These are phyloP conservation scores for Gymnoscopelus microlampas DNA, from an alignment of 2,797 vertebrate genomes.

Conservation along the genomic window DNA sequence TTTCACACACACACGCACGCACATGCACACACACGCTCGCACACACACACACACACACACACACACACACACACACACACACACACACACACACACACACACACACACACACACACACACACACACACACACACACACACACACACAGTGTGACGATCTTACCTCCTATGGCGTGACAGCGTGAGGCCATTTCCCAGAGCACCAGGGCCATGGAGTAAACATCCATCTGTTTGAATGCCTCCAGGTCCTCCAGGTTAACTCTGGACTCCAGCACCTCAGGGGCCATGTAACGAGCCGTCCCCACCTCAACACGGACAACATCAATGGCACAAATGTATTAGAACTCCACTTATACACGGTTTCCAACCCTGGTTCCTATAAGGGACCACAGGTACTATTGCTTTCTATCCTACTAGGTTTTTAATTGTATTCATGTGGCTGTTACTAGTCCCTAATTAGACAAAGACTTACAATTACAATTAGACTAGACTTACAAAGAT, in stretches of 20 bases:
- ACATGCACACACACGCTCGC: no score
- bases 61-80: neutral
- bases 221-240: slow-evolving; percentile 94
- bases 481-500: no score
- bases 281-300: slow-evolving; percentile 92
- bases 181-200: slow-evolving; percentile 91
- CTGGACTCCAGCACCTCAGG: slow-evolving; percentile 91
- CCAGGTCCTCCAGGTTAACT: slow-evolving; percentile 91
- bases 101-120: slow-evolving; percentile 2
- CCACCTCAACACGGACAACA: slow-evolving; percentile 77
- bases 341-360: no score
- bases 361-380: no score
- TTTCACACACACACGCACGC: no score
- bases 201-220: slow-evolving; percentile 93
- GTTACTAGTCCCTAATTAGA: no score
- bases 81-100: neutral
- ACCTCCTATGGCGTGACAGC: slow-evolving; percentile 88
- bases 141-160: neutral
- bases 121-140: neutral
- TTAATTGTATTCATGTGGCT: no score
- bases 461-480: no score
- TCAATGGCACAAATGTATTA: neutral
- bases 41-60: neutral
- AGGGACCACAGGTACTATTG: no score
- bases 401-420: no score